Conservation (phyloP, 1,140 invertebrate genomes). For the Drosophila bifasciata region DNA sequence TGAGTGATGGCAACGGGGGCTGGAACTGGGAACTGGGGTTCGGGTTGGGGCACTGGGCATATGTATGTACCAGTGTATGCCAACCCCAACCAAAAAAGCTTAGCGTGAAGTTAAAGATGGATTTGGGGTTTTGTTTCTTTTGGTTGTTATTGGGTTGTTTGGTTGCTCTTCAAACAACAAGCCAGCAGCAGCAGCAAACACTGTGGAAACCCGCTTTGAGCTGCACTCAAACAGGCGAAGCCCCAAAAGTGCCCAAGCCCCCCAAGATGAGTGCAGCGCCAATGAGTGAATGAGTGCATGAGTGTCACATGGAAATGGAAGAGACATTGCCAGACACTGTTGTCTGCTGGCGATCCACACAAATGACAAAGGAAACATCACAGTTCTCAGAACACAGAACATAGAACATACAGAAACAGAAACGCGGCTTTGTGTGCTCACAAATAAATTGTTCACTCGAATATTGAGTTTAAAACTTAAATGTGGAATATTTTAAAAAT, state of each 20-base stretch:
- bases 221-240: constrained; percentile 39
- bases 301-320: constrained; percentile 23
- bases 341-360: constrained; percentile 30
- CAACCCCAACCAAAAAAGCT: no score
- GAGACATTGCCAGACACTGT: constrained; percentile 30
- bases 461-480: not conserved
- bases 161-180: constrained; percentile 10
- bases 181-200: constrained; percentile 22
- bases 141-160: not conserved
- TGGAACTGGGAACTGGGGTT: no score
- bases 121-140: constrained; percentile 40
- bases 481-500: no score
- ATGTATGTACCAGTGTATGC: no score
- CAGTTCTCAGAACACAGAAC: not conserved
- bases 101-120: constrained; percentile 47
- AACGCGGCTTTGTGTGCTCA: constrained; percentile 13
- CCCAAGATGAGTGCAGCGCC: not conserved
- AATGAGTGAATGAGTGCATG: constrained; percentile 31
- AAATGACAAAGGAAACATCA: constrained; percentile 36
- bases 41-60: no score
- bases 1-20: constrained; percentile 58
- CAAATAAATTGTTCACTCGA: not conserved
- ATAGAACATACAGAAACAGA: constrained; percentile 1
- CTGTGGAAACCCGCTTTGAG: constrained; percentile 41
- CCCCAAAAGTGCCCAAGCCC: constrained; percentile 46